Evolutionary conservation across 2,113 vertebrate genomes (phyloP), one percentile per base, ranked within the genome.

Genomic region (Hyperoodon ampullatus): DNA sequence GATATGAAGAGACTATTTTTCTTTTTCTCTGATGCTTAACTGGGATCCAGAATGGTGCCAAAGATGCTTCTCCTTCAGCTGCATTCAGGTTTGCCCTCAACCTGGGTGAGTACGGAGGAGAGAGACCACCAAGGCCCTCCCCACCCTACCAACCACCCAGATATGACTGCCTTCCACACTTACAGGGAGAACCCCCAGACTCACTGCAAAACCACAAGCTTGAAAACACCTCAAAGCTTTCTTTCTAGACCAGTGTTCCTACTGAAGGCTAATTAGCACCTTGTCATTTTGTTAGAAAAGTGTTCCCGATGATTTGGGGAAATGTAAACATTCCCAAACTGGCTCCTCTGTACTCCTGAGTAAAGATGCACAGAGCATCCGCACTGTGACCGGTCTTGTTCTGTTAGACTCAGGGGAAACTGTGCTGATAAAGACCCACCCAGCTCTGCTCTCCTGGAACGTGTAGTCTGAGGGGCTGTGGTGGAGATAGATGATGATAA

Each of bases 201-300:
- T 70, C 47, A 88, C 1, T 44, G 14, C 3, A 88, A 90, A 89
- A 14, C 2, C 3, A 35, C 0, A 1, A 47, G 44, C 60, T 9
- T 96, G 28, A 63, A 89, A 86, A 96, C 47, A 91, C 16, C 26
- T 81, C 65, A 55, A 39, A 53, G 8, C 44, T 81, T 70, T 92
- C 53, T 47, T 80, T 96, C 83, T 95, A 82, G 77, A 88, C 55
- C n/a, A 53, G 2, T 11, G 8, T 50, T 74, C 60, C 71, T 72
- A 33, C 2, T 71, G 71, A 70, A 93, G 61, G 13, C 44, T 82
- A n/a, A 83, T 55, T 70, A 72, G 93, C 21, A 71, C 65, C 33
- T 85, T 90, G 23, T 61, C 19, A 28, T 88, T 88, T 2, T 60
- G 35, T 90, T 26, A 88, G n/a, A 50, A 93, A 44, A 97, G 26